Conservation (phyloP, 1,140 invertebrate genomes). For the Tribolium madens region DNA sequence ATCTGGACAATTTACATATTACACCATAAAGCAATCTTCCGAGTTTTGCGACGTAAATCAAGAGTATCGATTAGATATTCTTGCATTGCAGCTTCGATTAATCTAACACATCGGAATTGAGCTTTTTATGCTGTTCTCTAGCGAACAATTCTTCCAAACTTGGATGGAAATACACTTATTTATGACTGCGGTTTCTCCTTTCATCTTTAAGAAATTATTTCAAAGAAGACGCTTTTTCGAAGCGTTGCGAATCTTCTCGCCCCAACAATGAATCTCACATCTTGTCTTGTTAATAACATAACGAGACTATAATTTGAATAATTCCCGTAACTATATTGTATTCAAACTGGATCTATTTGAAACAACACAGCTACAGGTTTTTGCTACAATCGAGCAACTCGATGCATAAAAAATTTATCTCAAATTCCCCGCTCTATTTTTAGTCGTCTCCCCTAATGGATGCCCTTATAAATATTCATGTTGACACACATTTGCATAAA, state of each 20-base stretch:
- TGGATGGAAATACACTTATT: not conserved
- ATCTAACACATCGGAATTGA: not conserved
- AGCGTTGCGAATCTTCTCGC: not conserved
- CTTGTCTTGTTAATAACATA: slow-evolving; percentile 33
- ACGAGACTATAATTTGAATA: slow-evolving; percentile 26
- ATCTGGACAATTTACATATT: slow-evolving; percentile 5
- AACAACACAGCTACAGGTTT: slow-evolving; percentile 1
- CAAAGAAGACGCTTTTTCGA: not conserved
- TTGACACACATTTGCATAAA: slow-evolving; percentile 1
- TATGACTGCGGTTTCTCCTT: not conserved
- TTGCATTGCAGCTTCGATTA: not conserved
- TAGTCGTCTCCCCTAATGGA: slow-evolving; percentile 4
- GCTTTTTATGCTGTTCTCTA: not conserved
- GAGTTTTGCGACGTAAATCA: not conserved
- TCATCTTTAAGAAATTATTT: not conserved
- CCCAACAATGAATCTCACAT: slow-evolving; percentile 25
- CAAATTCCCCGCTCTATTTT: no score
- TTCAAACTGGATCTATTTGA: slow-evolving; percentile 15
- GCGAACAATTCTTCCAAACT: not conserved
- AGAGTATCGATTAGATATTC: not conserved
- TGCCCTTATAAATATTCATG: slow-evolving; percentile 30
- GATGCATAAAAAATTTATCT: no score
- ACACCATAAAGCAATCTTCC: slow-evolving; percentile 13
- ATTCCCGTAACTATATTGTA: slow-evolving; percentile 29
- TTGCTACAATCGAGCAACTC: not conserved